phyloP scores from a whole-genome alignment of 2,113 vertebrate genomes.

The Spea multiplicata region DNA sequence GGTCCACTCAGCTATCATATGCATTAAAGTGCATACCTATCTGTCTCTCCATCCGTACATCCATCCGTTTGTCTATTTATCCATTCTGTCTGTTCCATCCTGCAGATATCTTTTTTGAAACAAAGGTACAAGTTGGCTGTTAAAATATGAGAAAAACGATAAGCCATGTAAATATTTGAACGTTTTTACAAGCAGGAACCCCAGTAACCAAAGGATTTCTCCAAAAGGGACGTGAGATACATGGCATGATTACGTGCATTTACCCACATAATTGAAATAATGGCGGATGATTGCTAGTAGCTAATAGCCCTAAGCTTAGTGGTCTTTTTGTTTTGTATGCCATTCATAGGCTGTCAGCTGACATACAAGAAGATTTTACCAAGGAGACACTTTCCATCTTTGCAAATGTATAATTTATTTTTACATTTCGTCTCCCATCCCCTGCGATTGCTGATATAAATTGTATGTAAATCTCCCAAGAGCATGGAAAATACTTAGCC shows the following conservation, averaged over 20 bases:
- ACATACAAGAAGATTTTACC: constrained; percentile 89
- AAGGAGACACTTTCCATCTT: constrained; percentile 94
- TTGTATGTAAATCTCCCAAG: constrained; percentile 85
- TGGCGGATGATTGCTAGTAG: constrained; percentile 99
- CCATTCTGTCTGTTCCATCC: too few species aligned
- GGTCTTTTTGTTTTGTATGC: constrained; percentile 97
- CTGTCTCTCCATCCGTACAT: too few species aligned
- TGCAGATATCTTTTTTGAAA: constrained; percentile 64
- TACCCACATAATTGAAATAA: constrained; percentile 99
- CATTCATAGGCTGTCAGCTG: constrained; percentile 98
- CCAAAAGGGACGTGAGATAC: constrained; percentile 90
- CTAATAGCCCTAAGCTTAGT: constrained; percentile 99
- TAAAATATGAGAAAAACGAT: constrained; percentile 53
- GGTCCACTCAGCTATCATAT: too few species aligned
- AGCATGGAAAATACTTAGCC: constrained; percentile 72
- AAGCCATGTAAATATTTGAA: constrained; percentile 93
- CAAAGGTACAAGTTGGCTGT: constrained; percentile 87
- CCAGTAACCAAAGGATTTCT: constrained; percentile 87
- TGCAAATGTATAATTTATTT: constrained; percentile 91
- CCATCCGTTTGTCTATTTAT: too few species aligned
- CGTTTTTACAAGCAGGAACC: constrained; percentile 90
- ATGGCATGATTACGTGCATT: constrained; percentile 99
- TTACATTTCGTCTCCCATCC: constrained; percentile 64
- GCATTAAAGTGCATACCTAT: too few species aligned
- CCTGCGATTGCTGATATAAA: constrained; percentile 52